Evolutionary conservation across 92 coral and sea anemone genomes (phyloP).

Genomic region (Epizoanthus fatuus): DNA sequence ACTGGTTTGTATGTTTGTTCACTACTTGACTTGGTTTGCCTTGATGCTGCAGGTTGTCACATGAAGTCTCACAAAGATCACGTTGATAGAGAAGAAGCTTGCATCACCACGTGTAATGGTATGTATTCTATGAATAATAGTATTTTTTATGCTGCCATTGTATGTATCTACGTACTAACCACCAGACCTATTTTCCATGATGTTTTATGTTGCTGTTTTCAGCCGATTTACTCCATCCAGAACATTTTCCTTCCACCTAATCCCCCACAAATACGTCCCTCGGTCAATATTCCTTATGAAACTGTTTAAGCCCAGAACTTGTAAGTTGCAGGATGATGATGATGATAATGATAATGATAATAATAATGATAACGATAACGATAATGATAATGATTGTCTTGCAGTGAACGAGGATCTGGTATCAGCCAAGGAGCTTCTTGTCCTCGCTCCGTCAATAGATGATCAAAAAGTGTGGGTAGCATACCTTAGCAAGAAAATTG

Average conservation of each 20-base stretch:
- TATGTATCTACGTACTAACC: no score
- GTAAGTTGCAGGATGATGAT: no score
- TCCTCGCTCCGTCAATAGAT: slow-evolving; percentile 90
- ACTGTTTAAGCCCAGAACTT: no score
- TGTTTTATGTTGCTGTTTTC: no score
- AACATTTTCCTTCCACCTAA: no score
- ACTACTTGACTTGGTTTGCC: background rate
- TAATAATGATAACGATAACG: no score
- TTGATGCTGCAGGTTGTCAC: slow-evolving; percentile 81
- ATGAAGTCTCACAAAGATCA: slow-evolving; percentile 98
- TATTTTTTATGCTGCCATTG: no score
- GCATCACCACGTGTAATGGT: slow-evolving; percentile 92
- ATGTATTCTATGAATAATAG: background rate
- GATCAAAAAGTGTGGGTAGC: slow-evolving; percentile 97
- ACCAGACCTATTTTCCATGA: no score
- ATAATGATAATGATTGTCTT: background rate
- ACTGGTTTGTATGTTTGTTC: background rate
- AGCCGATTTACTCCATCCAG: no score
- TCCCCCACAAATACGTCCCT: no score
- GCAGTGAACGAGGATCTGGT: slow-evolving; percentile 93
- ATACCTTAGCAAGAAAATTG: slow-evolving; percentile 92
- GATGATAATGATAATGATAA: no score
- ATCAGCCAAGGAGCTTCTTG: slow-evolving; percentile 96
- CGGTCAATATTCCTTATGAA: no score
- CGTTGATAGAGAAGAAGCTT: slow-evolving; percentile 97